Percentiles rank a stretch among this genome's conserved stretches.
These are phyloP conservation scores for Montipora efflorescens DNA, from an alignment of 64 coral and sea anemone genomes.

Conservation along the genomic window DNA sequence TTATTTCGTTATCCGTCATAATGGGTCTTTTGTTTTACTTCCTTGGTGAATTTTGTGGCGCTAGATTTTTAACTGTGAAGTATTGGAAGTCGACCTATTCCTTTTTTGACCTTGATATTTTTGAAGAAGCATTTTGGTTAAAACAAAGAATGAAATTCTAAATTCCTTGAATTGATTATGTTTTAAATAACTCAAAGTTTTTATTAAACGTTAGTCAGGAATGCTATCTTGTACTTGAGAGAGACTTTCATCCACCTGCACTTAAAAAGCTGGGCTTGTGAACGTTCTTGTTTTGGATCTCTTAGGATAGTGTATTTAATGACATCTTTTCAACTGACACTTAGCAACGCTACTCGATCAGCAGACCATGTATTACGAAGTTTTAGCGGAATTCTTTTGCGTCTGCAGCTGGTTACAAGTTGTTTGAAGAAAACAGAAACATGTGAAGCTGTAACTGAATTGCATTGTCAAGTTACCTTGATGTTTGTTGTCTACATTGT, in stretches of 20 bases:
- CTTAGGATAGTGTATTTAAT: neutral
- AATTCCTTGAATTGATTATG: neutral
- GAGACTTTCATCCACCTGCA: neutral
- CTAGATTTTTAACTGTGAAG: neutral
- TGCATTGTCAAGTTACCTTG: neutral
- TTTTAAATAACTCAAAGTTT: neutral
- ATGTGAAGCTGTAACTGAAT: too few species aligned
- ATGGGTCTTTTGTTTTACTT: neutral
- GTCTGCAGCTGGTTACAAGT: neutral
- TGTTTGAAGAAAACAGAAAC: neutral
- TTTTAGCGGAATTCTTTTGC: neutral
- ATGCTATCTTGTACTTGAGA: neutral
- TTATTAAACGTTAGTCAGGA: neutral
- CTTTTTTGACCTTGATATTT: too few species aligned
- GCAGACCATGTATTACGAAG: neutral
- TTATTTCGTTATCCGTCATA: neutral
- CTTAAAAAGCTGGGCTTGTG: neutral
- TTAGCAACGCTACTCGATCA: neutral
- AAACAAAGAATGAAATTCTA: neutral
- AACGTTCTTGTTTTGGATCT: neutral
- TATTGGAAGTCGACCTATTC: neutral
- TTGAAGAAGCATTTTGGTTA: neutral
- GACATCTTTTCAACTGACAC: neutral
- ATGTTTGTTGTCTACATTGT: neutral
- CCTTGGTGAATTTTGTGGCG: neutral